Percentiles rank a stretch among this genome's conserved stretches.
These are phyloP conservation scores for Talpa occidentalis DNA, from an alignment of 2,113 vertebrate species.

Conservation along the genomic window DNA sequence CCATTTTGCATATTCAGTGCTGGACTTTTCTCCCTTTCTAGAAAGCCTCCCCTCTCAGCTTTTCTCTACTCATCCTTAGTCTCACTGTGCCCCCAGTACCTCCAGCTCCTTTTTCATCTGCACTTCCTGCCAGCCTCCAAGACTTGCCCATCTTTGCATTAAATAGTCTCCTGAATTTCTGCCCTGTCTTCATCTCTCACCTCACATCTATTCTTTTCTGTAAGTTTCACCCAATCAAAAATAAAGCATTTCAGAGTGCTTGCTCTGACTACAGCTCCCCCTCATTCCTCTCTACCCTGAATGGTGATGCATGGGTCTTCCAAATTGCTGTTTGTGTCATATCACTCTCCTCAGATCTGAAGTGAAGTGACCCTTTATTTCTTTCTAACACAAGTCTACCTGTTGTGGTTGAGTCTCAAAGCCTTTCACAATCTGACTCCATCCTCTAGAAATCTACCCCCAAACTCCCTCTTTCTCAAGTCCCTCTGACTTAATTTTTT, in stretches of 20 bases:
- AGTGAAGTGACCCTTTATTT: neutral
- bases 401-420: neutral
- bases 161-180: neutral
- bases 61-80: neutral
- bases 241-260: neutral
- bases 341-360: neutral
- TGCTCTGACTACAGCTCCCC: neutral
- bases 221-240: neutral
- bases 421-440: neutral
- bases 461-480: neutral
- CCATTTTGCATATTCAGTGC: neutral
- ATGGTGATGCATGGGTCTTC: neutral
- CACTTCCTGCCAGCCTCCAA: neutral
- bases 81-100: too few species aligned
- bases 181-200: neutral
- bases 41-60: neutral
- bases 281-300: neutral
- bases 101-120: neutral
- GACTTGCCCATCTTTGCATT: neutral
- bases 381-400: neutral
- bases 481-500: neutral
- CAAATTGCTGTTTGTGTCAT: neutral
- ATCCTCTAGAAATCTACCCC: neutral
- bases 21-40: neutral
- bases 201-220: neutral